A percentile compares a stretch with the other conserved stretches of the same genome.
Evolutionary conservation across 1,140 invertebrate species (phyloP).

Genomic region (Apis dorsata): DNA sequence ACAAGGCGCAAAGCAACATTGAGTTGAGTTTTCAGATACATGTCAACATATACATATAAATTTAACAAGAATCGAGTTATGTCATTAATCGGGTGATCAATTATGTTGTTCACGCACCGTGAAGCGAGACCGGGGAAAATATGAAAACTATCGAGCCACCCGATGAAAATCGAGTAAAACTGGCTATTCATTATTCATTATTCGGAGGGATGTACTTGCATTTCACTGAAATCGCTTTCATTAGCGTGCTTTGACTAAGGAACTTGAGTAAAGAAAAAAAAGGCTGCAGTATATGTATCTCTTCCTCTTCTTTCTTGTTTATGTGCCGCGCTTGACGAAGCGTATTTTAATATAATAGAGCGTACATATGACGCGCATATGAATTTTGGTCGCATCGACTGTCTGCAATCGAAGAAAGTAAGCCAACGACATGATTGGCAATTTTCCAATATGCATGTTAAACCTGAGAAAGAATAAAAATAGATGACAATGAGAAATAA

Average conservation of each 20-base stretch:
- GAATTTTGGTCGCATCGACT: constrained; percentile 36
- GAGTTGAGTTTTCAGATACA: neutral
- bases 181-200: constrained; percentile 47
- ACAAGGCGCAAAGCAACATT: neutral
- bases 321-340: neutral
- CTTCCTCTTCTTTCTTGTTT: neutral
- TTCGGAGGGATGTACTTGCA: constrained; percentile 35
- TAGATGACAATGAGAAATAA: neutral
- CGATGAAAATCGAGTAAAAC: constrained; percentile 24
- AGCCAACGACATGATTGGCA: constrained; percentile 16
- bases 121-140: neutral
- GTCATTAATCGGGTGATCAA: neutral
- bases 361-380: neutral
- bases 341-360: constrained; percentile 27
- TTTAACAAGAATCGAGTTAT: neutral
- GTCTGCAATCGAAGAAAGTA: constrained; percentile 32
- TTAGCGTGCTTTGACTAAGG: constrained; percentile 53
- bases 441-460: neutral
- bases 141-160: neutral
- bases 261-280: constrained; percentile 39
- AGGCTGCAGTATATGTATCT: neutral
- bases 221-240: constrained; percentile 60
- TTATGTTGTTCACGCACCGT: neutral
- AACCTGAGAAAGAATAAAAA: neutral
- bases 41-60: neutral